Evolutionary conservation across 2,888 invertebrate genomes (phyloP), one percentile per base, ranked within the genome.

Genomic region (Lasioglossum zephyrum): DNA sequence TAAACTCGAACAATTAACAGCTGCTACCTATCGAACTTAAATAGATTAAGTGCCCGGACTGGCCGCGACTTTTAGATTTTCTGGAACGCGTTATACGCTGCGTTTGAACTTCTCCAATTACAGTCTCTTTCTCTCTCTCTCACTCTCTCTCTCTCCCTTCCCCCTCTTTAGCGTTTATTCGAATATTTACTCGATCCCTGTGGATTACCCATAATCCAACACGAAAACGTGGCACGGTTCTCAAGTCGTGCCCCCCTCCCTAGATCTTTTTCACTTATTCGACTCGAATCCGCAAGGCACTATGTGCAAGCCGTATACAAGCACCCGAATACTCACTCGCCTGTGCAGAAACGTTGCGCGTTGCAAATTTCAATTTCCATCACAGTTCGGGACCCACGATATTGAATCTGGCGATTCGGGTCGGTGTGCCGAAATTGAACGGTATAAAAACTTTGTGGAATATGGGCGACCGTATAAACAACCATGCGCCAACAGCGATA

Each of bases 331-430:
- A 49, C 36, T 63, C 31, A 39, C 36, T 63, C 63, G 57, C 73
- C 70, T 77, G 31, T 60, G 63, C 31, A 44, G 4, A 31, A 57
- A 73, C 60, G 47, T 77, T 74, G 81, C 44, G 76, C 77, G 81
- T 81, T 81, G 81, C 81, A 77, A 81, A 86, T 88, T 89, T 85
- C 87, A 89, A 87, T 89, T 89, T 84, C 81, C 82, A 85, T 87
- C 83, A 70, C 76, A 53, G 85, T 84, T 81, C 78, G 75, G 44
- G 6, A 77, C 69, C 83, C 41, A 9, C 77, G 82, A 89, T 89
- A 89, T 89, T 80, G 80, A 89, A 85, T 81, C 81, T 70, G 78
- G 69, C 85, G 81, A 84, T 77, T 77, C 86, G 53, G 47, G 70
- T 47, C 53, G 73, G 57, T 63, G 44, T 73, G 78, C n/a, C 74